Percentiles rank a stretch among this genome's conserved stretches.
phyloP scores from a whole-genome alignment of 2,113 vertebrate genomes.

The Tympanuchus pallidicinctus region DNA sequence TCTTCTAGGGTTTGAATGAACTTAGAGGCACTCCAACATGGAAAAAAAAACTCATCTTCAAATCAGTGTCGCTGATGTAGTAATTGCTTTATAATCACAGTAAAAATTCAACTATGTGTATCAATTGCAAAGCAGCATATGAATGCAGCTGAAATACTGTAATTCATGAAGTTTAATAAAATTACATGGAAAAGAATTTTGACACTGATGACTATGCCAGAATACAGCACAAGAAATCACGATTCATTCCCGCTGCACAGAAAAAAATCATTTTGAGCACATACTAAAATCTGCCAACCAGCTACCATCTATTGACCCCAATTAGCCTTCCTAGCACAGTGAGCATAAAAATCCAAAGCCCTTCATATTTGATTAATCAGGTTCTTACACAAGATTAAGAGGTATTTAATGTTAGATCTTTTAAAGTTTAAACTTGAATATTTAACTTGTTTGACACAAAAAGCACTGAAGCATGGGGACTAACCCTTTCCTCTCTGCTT shows the following conservation, averaged over 20 bases:
- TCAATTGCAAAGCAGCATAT: background rate
- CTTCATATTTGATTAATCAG: background rate
- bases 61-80: background rate
- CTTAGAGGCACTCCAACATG: background rate
- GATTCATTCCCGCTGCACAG: background rate
- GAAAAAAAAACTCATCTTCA: background rate
- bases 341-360: background rate
- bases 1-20: background rate
- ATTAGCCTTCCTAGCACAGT: background rate
- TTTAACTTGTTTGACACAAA: background rate
- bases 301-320: background rate
- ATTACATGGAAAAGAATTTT: background rate
- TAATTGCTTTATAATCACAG: background rate
- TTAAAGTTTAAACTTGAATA: background rate
- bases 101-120: background rate
- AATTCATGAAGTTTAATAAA: background rate
- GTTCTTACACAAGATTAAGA: background rate
- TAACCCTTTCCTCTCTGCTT: constrained; percentile 95
- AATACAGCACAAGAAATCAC: background rate
- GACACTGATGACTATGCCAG: background rate
- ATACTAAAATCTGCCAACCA: background rate
- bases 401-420: background rate
- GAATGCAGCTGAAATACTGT: background rate
- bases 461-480: background rate
- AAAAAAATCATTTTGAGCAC: background rate